Evolutionary conservation across 2,113 vertebrate genomes (phyloP), one percentile per base, ranked within the genome.

Genomic region (Melanostigma gelatinosum): DNA sequence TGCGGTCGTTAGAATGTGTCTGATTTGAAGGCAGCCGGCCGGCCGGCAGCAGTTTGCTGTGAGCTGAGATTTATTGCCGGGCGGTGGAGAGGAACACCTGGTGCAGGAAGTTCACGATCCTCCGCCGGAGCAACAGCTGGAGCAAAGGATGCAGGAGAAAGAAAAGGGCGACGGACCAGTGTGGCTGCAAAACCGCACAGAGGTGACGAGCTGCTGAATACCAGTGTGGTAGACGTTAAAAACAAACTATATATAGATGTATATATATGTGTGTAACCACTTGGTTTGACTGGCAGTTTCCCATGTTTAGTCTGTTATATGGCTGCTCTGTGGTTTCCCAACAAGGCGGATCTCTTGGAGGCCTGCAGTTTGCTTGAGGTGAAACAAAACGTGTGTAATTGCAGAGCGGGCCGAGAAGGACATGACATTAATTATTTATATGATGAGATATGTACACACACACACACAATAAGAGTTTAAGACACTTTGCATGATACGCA

Each of bases 31-130:
- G 78, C 42, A 40, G 64, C 27, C 32, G 32, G 32, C 32, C 32
- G 6, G n/a, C 4, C 46, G 36, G 66, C 40, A 81, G 85, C 63
- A 36, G 72, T 69, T 83, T 70, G 65, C 50, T 77, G 69, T 85
- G 75, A 42, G 65, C 38, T 54, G 57, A 82, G 87, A 87, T 93
- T 90, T 91, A 91, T 83, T 80, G 62, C 69, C 7, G 76, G 54
- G 40, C 86, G 80, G 42, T 44, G 50, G 70, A 68, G 73, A 66
- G 74, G 13, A 85, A 91, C 93, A 93, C 85, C 89, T 93, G 92
- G 87, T 57, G 48, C 67, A 27, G 67, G 67, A 60, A 82, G 79
- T 82, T 87, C 68, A 79, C 74, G 27, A n/a, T 75, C 82, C 71
- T 29, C 6, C 6, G 72, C 72, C 20, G 50, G 77, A 58, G 60